phyloP scores from a whole-genome alignment of 2,797 vertebrate genomes.

The Gorsachius magnificus region DNA sequence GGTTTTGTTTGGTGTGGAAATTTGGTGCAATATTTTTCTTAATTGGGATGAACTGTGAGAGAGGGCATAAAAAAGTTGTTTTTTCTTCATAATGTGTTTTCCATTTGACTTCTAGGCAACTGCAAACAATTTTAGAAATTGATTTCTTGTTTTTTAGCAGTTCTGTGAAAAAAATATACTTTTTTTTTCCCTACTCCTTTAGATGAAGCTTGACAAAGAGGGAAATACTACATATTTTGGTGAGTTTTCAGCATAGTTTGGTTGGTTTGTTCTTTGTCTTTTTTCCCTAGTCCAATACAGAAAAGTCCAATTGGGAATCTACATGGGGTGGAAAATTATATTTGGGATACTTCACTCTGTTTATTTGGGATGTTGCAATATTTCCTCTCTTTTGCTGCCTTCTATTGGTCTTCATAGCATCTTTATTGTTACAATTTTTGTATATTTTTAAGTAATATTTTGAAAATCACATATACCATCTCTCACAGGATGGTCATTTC shows the following conservation, averaged over 20 bases:
- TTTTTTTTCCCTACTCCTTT: background rate
- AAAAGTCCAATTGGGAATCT: background rate
- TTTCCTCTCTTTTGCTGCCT: background rate
- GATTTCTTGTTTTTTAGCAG: background rate
- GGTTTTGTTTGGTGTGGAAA: background rate
- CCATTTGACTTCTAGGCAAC: background rate
- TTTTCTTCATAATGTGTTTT: background rate
- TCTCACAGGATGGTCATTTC: background rate
- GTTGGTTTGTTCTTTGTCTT: background rate
- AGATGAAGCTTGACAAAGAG: slow-evolving; percentile 93
- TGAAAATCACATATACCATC: background rate
- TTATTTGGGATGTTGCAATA: background rate
- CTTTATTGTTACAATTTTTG: background rate
- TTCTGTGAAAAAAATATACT: background rate
- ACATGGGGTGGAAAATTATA: background rate
- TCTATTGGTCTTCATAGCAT: background rate
- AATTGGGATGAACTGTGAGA: background rate
- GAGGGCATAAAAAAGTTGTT: background rate
- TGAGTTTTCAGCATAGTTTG: slow-evolving; percentile 73
- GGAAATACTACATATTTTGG: slow-evolving; percentile 91
- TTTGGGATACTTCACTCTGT: background rate
- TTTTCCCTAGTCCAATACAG: background rate
- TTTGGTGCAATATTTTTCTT: background rate
- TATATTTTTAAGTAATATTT: background rate
- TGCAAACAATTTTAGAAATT: background rate